Evolutionary conservation across 2,888 invertebrate species (phyloP).

Genomic region (Limnephilus lunatus): DNA sequence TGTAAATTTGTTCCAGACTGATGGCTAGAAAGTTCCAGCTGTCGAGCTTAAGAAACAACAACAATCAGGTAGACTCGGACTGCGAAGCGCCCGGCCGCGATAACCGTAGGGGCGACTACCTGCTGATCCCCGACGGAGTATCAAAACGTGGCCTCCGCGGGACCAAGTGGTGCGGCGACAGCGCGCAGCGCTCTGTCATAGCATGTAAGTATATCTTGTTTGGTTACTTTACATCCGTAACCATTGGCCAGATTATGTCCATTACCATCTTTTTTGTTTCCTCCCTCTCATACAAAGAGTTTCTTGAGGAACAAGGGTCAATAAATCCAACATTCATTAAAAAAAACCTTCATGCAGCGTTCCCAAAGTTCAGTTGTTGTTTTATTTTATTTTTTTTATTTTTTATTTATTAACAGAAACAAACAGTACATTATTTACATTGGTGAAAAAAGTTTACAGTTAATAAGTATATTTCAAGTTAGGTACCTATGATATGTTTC

Average conservation of each 20-base stretch:
- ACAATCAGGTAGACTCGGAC: background rate
- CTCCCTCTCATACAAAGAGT: background rate
- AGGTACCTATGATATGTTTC: no score
- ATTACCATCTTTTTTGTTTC: no score
- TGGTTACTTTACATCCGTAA: no score
- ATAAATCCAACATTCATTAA: no score
- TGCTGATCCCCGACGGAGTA: slow-evolving; percentile 34
- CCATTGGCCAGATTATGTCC: no score
- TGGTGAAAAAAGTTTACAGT: no score
- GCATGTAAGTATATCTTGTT: background rate
- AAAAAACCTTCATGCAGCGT: no score
- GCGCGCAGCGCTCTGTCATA: background rate
- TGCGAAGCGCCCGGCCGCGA: background rate
- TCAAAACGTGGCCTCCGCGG: background rate
- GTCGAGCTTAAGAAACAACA: background rate
- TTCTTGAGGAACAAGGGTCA: background rate
- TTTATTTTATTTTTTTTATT: no score
- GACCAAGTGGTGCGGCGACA: slow-evolving; percentile 38
- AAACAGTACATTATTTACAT: no score
- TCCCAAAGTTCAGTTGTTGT: no score
- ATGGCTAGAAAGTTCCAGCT: slow-evolving; percentile 3
- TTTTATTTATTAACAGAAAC: no score
- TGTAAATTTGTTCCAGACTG: background rate
- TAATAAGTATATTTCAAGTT: no score
- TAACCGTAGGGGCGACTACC: background rate